Evolutionary conservation across 2,113 vertebrate genomes (phyloP), one percentile per base, ranked within the genome.

Genomic region (Tachysurus fulvidraco): DNA sequence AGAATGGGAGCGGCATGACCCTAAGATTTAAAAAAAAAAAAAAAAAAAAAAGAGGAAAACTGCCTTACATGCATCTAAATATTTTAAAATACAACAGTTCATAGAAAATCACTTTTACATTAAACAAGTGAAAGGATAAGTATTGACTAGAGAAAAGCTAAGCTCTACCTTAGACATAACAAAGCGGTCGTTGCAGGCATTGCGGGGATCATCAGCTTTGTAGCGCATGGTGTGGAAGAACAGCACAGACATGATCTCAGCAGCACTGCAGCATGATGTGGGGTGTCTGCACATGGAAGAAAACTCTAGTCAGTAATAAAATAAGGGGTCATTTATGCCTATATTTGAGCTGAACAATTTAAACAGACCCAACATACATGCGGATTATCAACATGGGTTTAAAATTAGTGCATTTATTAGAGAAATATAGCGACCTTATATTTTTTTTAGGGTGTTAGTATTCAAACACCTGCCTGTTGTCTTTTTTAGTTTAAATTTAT

Each of bases 181-280:
- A 78, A 97, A 96, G n/a, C 95, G 94, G 92, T 97, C 96, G 0
- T 96, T 96, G 82, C 94, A 95, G 0, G 93, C 92, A 82, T 96
- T 95, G 9, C 92, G 91, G 0, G 96, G 96, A 25, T 96, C 95
- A 0, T 88, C 57, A 0, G 92, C 85, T 86, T 96, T 96, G 14
- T 96, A 97, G 82, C 92, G 93, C 96, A 96, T 96, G 17, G 95
- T 93, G 90, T 97, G 90, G 90, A 97, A 97, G 91, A 97, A 96
- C 52, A 97, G 94, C 83, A 96, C 95, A 0, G 95, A 94, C 96
- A 97, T 92, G 88, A 96, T 94, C 91, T 97, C 96, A 0, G 96
- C 96, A 0, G 95, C 94, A 2, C 96, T 97, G 93, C 96, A 97
- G 87, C 96, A 96, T 1, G 95, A 96, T 8, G 94, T 96, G 21